Evolutionary conservation across 2,797 vertebrate species (phyloP).

Genomic region (Ctenochaetus hawaiiensis): DNA sequence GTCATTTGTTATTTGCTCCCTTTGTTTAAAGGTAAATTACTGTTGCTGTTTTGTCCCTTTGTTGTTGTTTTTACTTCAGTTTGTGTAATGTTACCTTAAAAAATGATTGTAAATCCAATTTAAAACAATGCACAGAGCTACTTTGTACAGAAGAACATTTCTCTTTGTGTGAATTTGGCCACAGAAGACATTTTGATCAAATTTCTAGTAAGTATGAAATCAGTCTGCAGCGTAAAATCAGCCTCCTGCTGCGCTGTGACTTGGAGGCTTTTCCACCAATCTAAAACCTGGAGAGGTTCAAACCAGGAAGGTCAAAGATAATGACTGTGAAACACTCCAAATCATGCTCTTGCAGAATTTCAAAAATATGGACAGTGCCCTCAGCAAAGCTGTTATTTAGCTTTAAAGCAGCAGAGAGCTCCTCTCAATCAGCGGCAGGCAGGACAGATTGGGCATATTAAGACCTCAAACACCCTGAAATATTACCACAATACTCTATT

Average conservation of each 20-base stretch:
- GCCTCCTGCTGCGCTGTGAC: constrained; percentile 67
- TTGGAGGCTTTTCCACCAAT: constrained; percentile 72
- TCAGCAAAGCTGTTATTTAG: constrained; percentile 60
- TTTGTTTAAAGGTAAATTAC: not conserved
- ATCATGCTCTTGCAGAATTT: constrained; percentile 69
- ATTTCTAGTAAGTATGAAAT: constrained; percentile 65
- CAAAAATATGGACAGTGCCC: constrained; percentile 66
- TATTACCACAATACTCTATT: constrained; percentile 27
- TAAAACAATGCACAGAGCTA: constrained; percentile 5
- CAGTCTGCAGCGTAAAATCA: constrained; percentile 57
- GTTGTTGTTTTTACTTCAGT: not conserved
- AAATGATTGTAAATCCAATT: not conserved
- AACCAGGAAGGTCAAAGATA: constrained; percentile 69
- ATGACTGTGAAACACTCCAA: constrained; percentile 73
- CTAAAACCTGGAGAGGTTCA: constrained; percentile 73
- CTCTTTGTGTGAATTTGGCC: constrained; percentile 34
- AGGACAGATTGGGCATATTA: constrained; percentile 35
- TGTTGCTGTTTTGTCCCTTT: not conserved
- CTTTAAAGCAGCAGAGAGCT: constrained; percentile 64
- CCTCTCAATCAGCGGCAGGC: constrained; percentile 56
- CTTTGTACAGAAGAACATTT: constrained; percentile 18
- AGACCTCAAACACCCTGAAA: constrained; percentile 45
- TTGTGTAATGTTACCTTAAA: not conserved
- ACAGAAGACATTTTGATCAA: constrained; percentile 55
- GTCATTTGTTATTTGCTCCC: not conserved